phyloP scores from a whole-genome alignment of 1,140 invertebrate genomes.

The Rhagoletis zephyria region DNA sequence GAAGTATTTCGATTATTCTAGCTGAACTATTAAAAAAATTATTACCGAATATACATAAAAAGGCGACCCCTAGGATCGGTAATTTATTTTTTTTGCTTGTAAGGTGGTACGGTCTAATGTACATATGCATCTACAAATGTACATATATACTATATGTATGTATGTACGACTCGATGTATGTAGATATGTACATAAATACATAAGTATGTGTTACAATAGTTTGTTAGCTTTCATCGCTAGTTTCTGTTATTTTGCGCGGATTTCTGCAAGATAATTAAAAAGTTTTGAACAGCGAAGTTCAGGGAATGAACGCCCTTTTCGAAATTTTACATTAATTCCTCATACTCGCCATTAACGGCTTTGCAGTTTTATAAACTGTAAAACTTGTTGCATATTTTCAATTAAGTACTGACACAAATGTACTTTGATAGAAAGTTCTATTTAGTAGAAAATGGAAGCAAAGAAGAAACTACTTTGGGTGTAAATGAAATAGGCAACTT shows the following conservation, averaged over 20 bases:
- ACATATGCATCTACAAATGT: too few relatives aligned
- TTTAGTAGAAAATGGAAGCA: too few relatives aligned
- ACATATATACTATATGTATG: background rate
- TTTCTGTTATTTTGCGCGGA: slow-evolving; percentile 5
- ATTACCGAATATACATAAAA: background rate
- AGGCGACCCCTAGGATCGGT: too few relatives aligned
- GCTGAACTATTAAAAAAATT: too few relatives aligned
- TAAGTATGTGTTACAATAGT: too few relatives aligned
- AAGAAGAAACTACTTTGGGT: too few relatives aligned
- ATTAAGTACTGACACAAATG: background rate
- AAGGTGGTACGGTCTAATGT: too few relatives aligned
- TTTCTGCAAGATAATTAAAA: slow-evolving; percentile 57
- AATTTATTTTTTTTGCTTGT: too few relatives aligned
- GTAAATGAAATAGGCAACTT: too few relatives aligned
- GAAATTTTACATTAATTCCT: slow-evolving; percentile 1
- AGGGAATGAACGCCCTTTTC: slow-evolving; percentile 27
- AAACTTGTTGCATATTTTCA: slow-evolving; percentile 44
- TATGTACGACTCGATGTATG: background rate
- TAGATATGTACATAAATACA: too few relatives aligned
- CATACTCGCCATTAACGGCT: background rate
- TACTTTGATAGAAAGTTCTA: too few relatives aligned
- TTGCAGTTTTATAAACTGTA: slow-evolving; percentile 1
- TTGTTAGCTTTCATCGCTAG: background rate
- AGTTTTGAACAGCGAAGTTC: slow-evolving; percentile 53
- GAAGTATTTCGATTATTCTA: too few relatives aligned